A percentile compares a stretch with the other conserved stretches of the same genome.
These are phyloP conservation scores for Chrosomus eos DNA, from an alignment of 2,797 vertebrate genomes.

Conservation along the genomic window DNA sequence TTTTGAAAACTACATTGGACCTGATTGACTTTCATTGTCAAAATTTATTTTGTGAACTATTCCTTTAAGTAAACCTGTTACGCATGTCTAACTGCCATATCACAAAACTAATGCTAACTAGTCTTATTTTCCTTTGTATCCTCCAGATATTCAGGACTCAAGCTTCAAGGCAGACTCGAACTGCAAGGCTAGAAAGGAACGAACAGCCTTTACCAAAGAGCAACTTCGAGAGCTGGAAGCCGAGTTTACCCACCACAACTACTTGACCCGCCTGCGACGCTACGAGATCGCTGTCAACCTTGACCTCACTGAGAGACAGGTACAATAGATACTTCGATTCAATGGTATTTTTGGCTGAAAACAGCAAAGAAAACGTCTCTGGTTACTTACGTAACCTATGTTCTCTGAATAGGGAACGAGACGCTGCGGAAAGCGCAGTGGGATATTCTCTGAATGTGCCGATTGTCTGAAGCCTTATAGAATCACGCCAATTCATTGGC, in stretches of 20 bases:
- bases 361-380: neutral
- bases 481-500: too few species aligned
- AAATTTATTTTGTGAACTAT: neutral
- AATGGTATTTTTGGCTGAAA: neutral
- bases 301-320: slow-evolving; percentile 98
- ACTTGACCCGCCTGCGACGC: slow-evolving; percentile 95
- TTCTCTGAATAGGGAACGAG: too few species aligned
- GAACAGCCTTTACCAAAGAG: slow-evolving; percentile 97
- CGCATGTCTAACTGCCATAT: neutral
- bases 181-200: slow-evolving; percentile 93
- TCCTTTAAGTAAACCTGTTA: neutral
- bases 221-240: slow-evolving; percentile 95
- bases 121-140: slow-evolving; percentile 35
- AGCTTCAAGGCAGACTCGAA: slow-evolving; percentile 81
- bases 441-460: too few species aligned
- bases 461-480: too few species aligned
- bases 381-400: too few species aligned
- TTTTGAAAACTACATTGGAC: neutral
- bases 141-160: slow-evolving; percentile 82
- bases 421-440: too few species aligned
- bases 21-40: neutral
- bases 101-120: slow-evolving; percentile 1
- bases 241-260: slow-evolving; percentile 97
- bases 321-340: slow-evolving; percentile 60
- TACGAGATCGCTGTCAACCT: slow-evolving; percentile 98